A percentile compares a stretch with the other conserved stretches of the same genome.
These are phyloP conservation scores for Marisa cornuarietis DNA, from an alignment of 1,140 invertebrate species.

Conservation along the genomic window DNA sequence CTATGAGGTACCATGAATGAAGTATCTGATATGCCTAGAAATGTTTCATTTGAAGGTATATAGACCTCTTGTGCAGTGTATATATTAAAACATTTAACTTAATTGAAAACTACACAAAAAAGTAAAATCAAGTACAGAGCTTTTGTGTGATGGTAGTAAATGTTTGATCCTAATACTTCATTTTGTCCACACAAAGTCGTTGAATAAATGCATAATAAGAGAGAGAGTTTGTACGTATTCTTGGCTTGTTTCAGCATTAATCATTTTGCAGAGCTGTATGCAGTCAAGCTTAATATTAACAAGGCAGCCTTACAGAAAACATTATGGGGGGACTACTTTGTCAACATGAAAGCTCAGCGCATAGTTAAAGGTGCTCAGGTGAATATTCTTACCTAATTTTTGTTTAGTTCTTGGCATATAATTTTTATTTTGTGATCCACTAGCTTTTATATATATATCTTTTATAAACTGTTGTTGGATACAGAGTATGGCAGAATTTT, in stretches of 20 bases:
- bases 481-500: too few relatives aligned
- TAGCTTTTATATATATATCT: not conserved
- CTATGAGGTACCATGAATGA: too few relatives aligned
- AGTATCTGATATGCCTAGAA: too few relatives aligned
- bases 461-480: not conserved
- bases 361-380: constrained; percentile 90
- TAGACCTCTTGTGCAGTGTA: too few relatives aligned
- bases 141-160: too few relatives aligned
- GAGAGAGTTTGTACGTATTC: not conserved
- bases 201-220: not conserved
- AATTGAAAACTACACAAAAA: too few relatives aligned
- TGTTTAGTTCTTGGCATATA: not conserved
- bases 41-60: too few relatives aligned
- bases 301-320: constrained; percentile 76
- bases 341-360: constrained; percentile 86
- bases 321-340: constrained; percentile 96
- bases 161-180: too few relatives aligned
- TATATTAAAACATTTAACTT: too few relatives aligned
- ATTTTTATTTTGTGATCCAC: not conserved
- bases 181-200: too few relatives aligned
- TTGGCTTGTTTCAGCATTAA: constrained; percentile 68
- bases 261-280: constrained; percentile 89
- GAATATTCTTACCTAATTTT: not conserved
- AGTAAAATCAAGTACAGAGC: too few relatives aligned
- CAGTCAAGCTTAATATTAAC: constrained; percentile 79